Evolutionary conservation across 1,140 invertebrate species (phyloP).

Genomic region (Pinna nobilis): DNA sequence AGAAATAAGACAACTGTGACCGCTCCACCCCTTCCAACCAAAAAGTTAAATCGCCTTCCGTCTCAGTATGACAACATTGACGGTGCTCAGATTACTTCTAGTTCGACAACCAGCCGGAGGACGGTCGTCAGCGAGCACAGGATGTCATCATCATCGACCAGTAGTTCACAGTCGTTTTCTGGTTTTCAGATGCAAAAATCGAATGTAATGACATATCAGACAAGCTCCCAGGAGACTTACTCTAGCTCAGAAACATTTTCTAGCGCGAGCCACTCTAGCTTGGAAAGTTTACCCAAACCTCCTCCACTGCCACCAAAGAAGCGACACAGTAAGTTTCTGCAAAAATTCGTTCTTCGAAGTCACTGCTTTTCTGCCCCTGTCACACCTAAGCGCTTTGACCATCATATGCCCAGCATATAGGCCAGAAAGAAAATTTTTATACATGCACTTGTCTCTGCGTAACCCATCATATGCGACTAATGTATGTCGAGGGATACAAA

Average conservation of each 20-base stretch:
- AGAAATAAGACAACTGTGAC: constrained; percentile 22
- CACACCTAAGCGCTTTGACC: no score
- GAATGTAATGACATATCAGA: constrained; percentile 46
- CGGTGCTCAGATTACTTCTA: constrained; percentile 36
- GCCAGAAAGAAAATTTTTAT: no score
- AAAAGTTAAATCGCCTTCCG: constrained; percentile 80
- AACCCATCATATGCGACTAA: no score
- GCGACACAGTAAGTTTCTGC: constrained; percentile 86
- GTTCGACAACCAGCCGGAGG: constrained; percentile 43
- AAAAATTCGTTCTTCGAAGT: background rate
- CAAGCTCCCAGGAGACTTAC: constrained; percentile 66
- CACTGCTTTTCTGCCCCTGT: no score
- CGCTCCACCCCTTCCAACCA: constrained; percentile 84
- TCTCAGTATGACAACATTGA: constrained; percentile 84
- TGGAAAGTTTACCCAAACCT: constrained; percentile 76
- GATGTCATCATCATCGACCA: constrained; percentile 57
- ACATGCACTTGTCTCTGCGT: no score
- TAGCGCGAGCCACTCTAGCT: constrained; percentile 67
- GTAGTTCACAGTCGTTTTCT: constrained; percentile 57
- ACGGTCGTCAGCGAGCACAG: constrained; percentile 71
- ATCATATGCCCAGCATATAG: no score
- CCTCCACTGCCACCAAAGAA: constrained; percentile 92
- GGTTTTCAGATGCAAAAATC: constrained; percentile 51
- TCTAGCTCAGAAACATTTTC: constrained; percentile 70
- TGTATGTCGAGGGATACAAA: no score